Evolutionary conservation across 92 coral and sea anemone species (phyloP), one percentile per base, ranked within the genome.

Genomic region (Parazoanthus swiftii): DNA sequence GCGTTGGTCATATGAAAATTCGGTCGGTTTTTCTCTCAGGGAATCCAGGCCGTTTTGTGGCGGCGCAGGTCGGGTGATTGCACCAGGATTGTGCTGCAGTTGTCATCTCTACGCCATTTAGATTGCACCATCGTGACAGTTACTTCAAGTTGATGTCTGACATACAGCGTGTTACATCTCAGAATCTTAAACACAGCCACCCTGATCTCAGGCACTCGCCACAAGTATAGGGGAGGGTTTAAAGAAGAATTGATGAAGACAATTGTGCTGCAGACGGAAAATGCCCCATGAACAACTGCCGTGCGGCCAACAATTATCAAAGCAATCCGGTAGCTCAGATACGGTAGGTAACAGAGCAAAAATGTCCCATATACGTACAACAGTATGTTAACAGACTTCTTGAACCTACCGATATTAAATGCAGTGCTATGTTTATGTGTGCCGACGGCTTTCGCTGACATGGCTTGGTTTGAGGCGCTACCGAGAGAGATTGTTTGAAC

Each of bases 161-260:
- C 59, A 16, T 70, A 43, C 26, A 8, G 51, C 26, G 78, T 25
- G 25, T 70, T 46, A 8, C 56, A 42, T 23, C 29, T 35, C n/a
- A 84, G n/a, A 29, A 70, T 73, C 36, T 46, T 84, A 29, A 84
- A 48, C 39, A 84, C 79, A 8, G 79, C 87, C 37, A 71, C 6
- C 43, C 87, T 84, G 25, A 84, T 84, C 65, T 84, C 87, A 5
- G 87, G 87, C 6, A 84, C 44, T 44, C 87, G 74, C 87, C 87
- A 84, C 56, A 84, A 33, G 42, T 84, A 84, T 23, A 84, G 87
- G 13, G 79, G 78, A 20, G 87, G 87, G 66, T 84, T 84, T 36
- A 84, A 26, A 25, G 87, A 84, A 29, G 87, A 84, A 48, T 84
- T 84, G 25, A 84, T 84, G 29, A 84, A 84, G 43, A 84, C 87